These are phyloP conservation scores for Ooceraea biroi DNA, from an alignment of 1,140 invertebrate species.

Conservation along the genomic window DNA sequence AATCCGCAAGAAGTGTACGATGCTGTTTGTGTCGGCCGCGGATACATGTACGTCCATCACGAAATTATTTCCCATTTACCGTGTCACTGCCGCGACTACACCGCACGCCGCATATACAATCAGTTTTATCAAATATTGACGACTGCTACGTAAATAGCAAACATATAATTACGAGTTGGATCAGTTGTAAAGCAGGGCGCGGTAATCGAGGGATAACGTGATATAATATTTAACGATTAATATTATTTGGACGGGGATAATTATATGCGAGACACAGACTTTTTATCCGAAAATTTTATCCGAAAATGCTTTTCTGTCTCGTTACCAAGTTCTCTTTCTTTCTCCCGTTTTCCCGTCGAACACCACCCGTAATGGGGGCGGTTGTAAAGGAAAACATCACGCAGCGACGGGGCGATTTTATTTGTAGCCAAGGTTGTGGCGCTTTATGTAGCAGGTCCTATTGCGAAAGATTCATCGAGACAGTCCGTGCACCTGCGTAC, in stretches of 20 bases:
- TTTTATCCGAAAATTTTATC: slow-evolving; percentile 12
- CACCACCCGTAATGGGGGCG: background rate
- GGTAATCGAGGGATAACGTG: slow-evolving; percentile 13
- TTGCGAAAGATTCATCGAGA: slow-evolving; percentile 74
- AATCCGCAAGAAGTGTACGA: slow-evolving; percentile 82
- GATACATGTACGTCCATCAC: slow-evolving; percentile 31
- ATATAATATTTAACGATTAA: slow-evolving; percentile 34
- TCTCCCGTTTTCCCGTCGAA: background rate
- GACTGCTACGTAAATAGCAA: slow-evolving; percentile 48
- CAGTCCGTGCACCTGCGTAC: slow-evolving; percentile 73
- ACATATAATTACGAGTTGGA: slow-evolving; percentile 53
- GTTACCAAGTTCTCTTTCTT: slow-evolving; percentile 15
- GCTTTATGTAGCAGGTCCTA: slow-evolving; percentile 71
- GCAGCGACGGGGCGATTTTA: slow-evolving; percentile 59
- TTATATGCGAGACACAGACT: background rate
- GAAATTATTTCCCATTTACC: slow-evolving; percentile 56
- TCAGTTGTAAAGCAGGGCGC: slow-evolving; percentile 22
- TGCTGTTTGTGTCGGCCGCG: slow-evolving; percentile 21
- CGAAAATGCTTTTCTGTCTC: background rate
- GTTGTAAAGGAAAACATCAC: slow-evolving; percentile 52
- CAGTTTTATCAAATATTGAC: slow-evolving; percentile 60
- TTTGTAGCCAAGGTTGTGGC: slow-evolving; percentile 64
- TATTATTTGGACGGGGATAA: slow-evolving; percentile 30
- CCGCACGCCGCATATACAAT: slow-evolving; percentile 10
- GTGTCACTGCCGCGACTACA: background rate